phyloP scores from a whole-genome alignment of 1,140 invertebrate species.

The Drosophila lacteicornis region DNA sequence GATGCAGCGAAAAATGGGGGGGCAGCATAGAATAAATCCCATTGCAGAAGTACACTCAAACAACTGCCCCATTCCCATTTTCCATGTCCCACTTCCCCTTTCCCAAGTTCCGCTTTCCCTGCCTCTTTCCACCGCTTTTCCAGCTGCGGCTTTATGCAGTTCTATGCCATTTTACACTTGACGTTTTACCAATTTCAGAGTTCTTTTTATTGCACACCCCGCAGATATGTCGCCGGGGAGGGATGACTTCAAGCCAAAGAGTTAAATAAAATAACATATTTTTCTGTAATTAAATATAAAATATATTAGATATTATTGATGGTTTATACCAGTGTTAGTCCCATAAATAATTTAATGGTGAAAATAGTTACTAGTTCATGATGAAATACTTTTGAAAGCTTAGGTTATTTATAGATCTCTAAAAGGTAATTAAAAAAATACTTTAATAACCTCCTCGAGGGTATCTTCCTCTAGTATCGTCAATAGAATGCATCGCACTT shows the following conservation, averaged over 20 bases:
- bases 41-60: slow-evolving; percentile 60
- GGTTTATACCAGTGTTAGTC: neutral
- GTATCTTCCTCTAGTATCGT: slow-evolving; percentile 1
- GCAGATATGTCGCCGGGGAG: neutral
- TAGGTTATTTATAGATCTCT: no score
- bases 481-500: slow-evolving; percentile 1
- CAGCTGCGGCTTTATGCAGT: slow-evolving; percentile 73
- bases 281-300: neutral
- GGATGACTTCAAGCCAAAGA: neutral
- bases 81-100: neutral
- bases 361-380: no score
- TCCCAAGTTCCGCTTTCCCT: neutral
- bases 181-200: slow-evolving; percentile 78
- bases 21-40: slow-evolving; percentile 61
- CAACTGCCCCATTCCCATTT: slow-evolving; percentile 21
- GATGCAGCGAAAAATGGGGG: slow-evolving; percentile 30
- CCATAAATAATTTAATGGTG: rapidly evolving
- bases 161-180: slow-evolving; percentile 73
- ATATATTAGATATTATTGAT: neutral
- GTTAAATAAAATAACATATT: neutral
- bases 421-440: neutral
- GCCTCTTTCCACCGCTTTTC: slow-evolving; percentile 19
- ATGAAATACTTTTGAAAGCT: neutral
- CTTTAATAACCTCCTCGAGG: neutral
- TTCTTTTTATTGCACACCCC: slow-evolving; percentile 40